A percentile compares a stretch with the other conserved stretches of the same genome.
Evolutionary conservation across 2,888 invertebrate genomes (phyloP).

Genomic region (Drosophila borborema): DNA sequence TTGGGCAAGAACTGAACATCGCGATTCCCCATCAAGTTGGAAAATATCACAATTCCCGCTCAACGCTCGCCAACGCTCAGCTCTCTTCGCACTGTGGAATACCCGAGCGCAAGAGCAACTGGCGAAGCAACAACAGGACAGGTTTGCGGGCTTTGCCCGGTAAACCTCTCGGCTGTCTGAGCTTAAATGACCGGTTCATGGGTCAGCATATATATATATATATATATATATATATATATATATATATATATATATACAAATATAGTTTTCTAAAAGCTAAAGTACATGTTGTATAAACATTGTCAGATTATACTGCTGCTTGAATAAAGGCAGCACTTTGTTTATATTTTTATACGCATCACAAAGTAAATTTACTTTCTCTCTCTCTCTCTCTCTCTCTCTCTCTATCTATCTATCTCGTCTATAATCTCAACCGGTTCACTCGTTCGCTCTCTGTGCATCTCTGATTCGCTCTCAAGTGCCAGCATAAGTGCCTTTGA

Average conservation of each 20-base stretch:
- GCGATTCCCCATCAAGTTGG: conserved; percentile 6
- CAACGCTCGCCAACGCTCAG: neutral
- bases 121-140: conserved; percentile 18
- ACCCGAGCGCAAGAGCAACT: conserved; percentile 15
- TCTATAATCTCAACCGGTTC: conserved; percentile 30
- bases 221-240: neutral
- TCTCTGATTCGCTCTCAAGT: neutral
- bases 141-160: conserved; percentile 65
- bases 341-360: conserved; percentile 45
- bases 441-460: neutral
- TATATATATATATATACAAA: neutral
- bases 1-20: conserved; percentile 47
- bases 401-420: neutral
- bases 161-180: neutral
- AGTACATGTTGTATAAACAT: neutral
- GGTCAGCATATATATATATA: conserved; percentile 6
- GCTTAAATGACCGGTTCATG: conserved; percentile 20
- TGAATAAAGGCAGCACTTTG: conserved; percentile 33
- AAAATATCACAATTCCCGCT: conserved; percentile 15
- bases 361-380: conserved; percentile 6
- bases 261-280: neutral
- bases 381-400: neutral
- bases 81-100: conserved; percentile 33
- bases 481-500: neutral
- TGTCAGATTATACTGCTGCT: neutral